A percentile compares a stretch with the other conserved stretches of the same genome.
These are phyloP conservation scores for Leptinotarsa rubiginosa DNA, from an alignment of 2,888 invertebrate species.

Conservation along the genomic window DNA sequence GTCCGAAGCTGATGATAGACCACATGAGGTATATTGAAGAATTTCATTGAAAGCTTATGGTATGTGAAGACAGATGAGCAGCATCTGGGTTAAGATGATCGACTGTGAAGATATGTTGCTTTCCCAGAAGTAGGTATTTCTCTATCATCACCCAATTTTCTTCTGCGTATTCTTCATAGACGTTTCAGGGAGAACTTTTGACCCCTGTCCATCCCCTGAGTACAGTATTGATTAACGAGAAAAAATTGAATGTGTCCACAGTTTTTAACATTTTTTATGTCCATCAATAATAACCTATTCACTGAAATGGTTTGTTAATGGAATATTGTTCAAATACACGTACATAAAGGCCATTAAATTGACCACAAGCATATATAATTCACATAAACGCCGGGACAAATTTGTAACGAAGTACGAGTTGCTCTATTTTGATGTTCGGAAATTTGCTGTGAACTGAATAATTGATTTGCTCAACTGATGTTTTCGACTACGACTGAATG, in stretches of 20 bases:
- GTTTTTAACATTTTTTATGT: neutral
- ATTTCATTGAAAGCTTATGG: no score
- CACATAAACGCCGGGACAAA: constrained; percentile 1
- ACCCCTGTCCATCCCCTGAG: neutral
- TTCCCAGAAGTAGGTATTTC: no score
- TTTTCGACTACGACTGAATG: neutral
- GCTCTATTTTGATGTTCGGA: neutral
- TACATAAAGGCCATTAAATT: neutral
- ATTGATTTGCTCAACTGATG: neutral
- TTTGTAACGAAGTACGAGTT: constrained; percentile 4
- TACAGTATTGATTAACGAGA: neutral
- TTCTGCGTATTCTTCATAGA: no score
- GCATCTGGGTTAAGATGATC: no score
- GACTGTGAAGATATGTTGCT: no score
- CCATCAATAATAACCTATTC: neutral
- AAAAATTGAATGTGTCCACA: neutral
- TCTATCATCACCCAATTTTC: no score
- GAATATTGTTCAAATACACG: neutral
- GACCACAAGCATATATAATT: neutral
- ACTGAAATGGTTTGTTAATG: neutral
- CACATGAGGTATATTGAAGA: no score
- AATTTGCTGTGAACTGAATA: neutral
- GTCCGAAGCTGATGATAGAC: no score
- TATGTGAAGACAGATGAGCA: no score
- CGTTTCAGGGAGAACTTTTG: no score